phyloP scores from a whole-genome alignment of 2,797 vertebrate species.

The Allobates femoralis region DNA sequence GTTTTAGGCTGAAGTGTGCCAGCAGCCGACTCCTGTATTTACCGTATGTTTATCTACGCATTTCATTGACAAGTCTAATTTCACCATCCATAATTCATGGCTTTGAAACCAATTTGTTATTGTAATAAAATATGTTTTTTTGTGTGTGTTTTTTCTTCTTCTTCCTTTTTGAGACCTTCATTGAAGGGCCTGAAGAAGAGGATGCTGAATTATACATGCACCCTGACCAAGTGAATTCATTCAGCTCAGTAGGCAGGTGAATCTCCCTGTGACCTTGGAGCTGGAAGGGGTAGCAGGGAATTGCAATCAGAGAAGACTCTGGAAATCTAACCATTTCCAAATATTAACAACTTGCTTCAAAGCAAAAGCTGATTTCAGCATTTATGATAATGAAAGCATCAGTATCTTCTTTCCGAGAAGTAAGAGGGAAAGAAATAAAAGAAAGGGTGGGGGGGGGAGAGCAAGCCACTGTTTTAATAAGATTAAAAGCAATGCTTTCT shows the following conservation, averaged over 20 bases:
- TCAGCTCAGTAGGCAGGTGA: slow-evolving; percentile 79
- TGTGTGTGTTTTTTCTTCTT: slow-evolving; percentile 60
- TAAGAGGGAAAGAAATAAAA: slow-evolving; percentile 49
- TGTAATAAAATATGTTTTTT: slow-evolving; percentile 83
- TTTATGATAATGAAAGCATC: slow-evolving; percentile 79
- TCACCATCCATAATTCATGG: slow-evolving; percentile 84
- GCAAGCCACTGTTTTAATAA: slow-evolving; percentile 75
- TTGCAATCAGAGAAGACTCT: slow-evolving; percentile 77
- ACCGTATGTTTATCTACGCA: slow-evolving; percentile 71
- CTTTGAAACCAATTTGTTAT: slow-evolving; percentile 85
- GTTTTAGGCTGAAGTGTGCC: slow-evolving; percentile 57
- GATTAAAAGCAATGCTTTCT: slow-evolving; percentile 78
- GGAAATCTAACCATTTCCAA: slow-evolving; percentile 80
- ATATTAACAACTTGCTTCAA: slow-evolving; percentile 82
- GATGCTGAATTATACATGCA: slow-evolving; percentile 84
- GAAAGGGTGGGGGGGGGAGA: slow-evolving; percentile 18
- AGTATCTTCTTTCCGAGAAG: slow-evolving; percentile 77
- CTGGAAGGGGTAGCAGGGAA: slow-evolving; percentile 75
- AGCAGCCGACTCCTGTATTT: slow-evolving; percentile 67
- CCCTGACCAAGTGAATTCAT: slow-evolving; percentile 78
- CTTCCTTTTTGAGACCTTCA: slow-evolving; percentile 73
- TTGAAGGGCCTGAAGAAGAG: slow-evolving; percentile 76
- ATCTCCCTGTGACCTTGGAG: slow-evolving; percentile 81
- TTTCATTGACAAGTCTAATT: slow-evolving; percentile 80
- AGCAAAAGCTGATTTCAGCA: slow-evolving; percentile 83